Base-by-base conservation (phyloP, 1,140 invertebrate genomes). In the Papilio polyxenes region DNA sequence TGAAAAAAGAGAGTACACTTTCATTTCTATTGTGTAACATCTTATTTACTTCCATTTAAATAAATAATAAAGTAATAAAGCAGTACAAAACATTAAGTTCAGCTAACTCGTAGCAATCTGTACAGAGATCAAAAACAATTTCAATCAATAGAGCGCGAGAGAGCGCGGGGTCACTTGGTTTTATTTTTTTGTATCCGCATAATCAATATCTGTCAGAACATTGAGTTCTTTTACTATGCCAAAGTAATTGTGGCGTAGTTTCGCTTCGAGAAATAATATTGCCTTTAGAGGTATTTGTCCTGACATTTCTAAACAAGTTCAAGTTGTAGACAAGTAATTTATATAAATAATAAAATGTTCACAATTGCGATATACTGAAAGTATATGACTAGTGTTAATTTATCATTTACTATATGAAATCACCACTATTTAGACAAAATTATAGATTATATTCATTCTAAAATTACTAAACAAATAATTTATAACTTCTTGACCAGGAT, bases 121-220 rank as follows among this genome's bases (percentile, higher is more conserved):
- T 6, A 9, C 59, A 72, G 13, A 72, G 65, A 72, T 72, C 65
- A 65, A 65, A 65, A 65, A 72, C 65, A 40, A 40, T 72, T 72
- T 72, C 13, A 69, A 69, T 69, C 23, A 37, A 72, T 72, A 15
- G 62, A 65, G 11, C 23, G 9, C 62, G 62, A 65, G 62, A 13
- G 15, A 56, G 53, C 20, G 11, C 59, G 59, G 59, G 23, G 20
- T 10, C 20, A 65, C 2, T 72, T 37, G 11, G 23, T 37, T 69
- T 31, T 65, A 10, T 65, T 69, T n/a, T n/a, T 65, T 15, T 59
- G 56, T 31, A 59, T 59, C 20, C 10, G 20, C 23, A 15, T 69
- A 23, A 69, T 69, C 65, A 69, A 69, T 69, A 69, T 69, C 65
- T 69, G 65, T 69, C 23, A 31, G 65, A 72, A 11, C 31, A 72